Evolutionary conservation across 2,113 vertebrate genomes (phyloP).

Genomic region (Pelobates fuscus): DNA sequence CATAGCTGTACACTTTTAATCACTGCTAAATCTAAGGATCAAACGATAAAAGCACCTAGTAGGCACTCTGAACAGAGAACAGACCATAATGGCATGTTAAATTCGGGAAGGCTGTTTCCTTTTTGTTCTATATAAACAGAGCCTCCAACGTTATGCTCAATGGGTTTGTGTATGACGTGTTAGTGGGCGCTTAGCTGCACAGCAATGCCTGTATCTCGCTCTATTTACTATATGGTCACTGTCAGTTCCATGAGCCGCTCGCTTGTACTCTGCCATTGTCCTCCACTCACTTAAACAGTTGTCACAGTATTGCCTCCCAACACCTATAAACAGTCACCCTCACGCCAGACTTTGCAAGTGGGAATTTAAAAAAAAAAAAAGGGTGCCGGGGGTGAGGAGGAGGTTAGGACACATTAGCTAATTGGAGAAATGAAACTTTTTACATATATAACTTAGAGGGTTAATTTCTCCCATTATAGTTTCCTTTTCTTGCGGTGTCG

Average conservation of each 20-base stretch:
- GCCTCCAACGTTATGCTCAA: slow-evolving; percentile 72
- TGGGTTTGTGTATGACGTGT: slow-evolving; percentile 74
- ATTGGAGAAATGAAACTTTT: too few species aligned
- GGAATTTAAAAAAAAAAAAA: slow-evolving; percentile 60
- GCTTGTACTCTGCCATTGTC: slow-evolving; percentile 80
- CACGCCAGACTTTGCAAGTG: slow-evolving; percentile 68
- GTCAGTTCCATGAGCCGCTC: slow-evolving; percentile 83
- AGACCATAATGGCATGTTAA: too few species aligned
- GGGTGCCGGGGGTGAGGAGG: slow-evolving; percentile 5
- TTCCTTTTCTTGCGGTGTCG: too few species aligned
- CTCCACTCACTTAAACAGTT: slow-evolving; percentile 81
- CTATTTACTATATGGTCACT: slow-evolving; percentile 86
- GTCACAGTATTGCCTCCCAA: slow-evolving; percentile 78
- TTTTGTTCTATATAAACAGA: slow-evolving; percentile 74
- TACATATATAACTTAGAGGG: too few species aligned
- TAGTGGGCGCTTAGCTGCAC: slow-evolving; percentile 70
- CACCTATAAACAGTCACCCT: slow-evolving; percentile 78
- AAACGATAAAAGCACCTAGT: too few species aligned
- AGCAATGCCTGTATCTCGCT: slow-evolving; percentile 76
- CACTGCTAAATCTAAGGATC: too few species aligned
- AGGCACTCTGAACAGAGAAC: too few species aligned
- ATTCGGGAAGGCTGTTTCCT: slow-evolving; percentile 47
- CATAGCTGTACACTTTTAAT: too few species aligned
- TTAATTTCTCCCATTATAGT: too few species aligned
- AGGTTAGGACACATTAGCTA: too few species aligned